Evolutionary conservation across 2,888 invertebrate species (phyloP), one percentile per base, ranked within the genome.

Genomic region (Hydriomena furcata): DNA sequence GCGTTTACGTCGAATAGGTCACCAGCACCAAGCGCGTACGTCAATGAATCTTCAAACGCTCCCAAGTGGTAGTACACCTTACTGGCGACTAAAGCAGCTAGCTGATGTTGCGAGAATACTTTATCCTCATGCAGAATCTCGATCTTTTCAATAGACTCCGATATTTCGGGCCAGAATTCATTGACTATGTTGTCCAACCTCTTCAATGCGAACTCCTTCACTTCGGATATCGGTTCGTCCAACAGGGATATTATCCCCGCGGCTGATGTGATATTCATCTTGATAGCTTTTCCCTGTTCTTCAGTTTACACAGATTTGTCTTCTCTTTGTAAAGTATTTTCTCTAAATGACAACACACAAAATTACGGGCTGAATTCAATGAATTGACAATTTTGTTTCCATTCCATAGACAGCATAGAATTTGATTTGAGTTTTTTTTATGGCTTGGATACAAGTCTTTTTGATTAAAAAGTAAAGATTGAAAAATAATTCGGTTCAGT

Each of bases 161-260:
- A 98, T 67, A 99, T 99, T 91, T 99, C 99, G 5, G 99, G 97
- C 99, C 99, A 99, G 89, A 99, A 99, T 79, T 98, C 97, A 82
- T 99, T 98, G 0, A 99, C 98, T 70, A 99, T 97, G 73, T 94
- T 93, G 85, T 99, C 96, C 68, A 99, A 91, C 78, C 98, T 98
- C 73, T 95, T 95, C 68, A 99, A 85, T 8, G 99, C 98, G 80
- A 98, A 99, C 17, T 96, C 94, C 88, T 98, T 98, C 50, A 99
- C 92, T 84, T 98, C 98, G 7, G 96, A 93, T 92, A 97, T 96
- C 41, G 97, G 95, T 85, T 99, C 99, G 82, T 99, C 98, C 65
- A 99, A 91, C 70, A 99, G 94, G 88, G 98, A 97, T 76, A 99
- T 96, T 63, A 99, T 97, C 81, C 98, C 98, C 76, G 97, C 98